Percentiles rank a stretch among this genome's conserved stretches.
phyloP scores from a whole-genome alignment of 2,113 vertebrate genomes.

The Murina feae region DNA sequence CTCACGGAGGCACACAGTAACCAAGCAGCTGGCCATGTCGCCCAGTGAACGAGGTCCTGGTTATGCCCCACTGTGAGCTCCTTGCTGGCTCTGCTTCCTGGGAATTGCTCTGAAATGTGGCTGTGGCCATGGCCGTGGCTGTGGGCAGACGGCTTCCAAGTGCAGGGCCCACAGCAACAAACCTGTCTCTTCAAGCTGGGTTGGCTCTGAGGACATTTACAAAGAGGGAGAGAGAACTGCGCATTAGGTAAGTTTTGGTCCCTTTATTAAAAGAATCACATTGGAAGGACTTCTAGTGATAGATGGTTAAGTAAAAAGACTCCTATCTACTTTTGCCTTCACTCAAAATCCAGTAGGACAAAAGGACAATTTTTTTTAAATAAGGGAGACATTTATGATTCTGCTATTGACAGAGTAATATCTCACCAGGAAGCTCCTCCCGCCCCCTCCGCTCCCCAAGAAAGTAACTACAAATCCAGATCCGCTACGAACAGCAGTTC shows the following conservation, averaged over 20 bases:
- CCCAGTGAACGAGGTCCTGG: neutral
- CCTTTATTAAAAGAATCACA: neutral
- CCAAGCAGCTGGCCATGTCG: neutral
- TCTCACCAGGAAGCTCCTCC: neutral
- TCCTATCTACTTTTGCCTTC: neutral
- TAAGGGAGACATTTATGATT: neutral
- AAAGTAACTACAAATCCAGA: constrained; percentile 11
- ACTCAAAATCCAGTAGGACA: neutral
- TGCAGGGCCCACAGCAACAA: neutral
- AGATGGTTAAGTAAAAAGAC: neutral
- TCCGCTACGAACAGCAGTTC: neutral
- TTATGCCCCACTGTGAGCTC: neutral
- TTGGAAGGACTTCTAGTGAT: neutral
- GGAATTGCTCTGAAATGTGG: too few species aligned
- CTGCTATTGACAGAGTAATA: neutral
- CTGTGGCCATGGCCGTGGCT: too few species aligned
- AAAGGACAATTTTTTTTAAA: neutral
- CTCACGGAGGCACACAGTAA: neutral
- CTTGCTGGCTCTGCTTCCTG: too few species aligned
- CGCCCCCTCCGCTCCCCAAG: too few species aligned
- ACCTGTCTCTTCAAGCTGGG: neutral
- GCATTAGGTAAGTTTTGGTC: neutral
- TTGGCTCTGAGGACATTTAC: neutral
- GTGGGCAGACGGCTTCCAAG: neutral
- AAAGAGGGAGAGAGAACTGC: neutral